Evolutionary conservation across 2,113 vertebrate genomes (phyloP).

Genomic region (Pseudorhombus dupliciocellatus): DNA sequence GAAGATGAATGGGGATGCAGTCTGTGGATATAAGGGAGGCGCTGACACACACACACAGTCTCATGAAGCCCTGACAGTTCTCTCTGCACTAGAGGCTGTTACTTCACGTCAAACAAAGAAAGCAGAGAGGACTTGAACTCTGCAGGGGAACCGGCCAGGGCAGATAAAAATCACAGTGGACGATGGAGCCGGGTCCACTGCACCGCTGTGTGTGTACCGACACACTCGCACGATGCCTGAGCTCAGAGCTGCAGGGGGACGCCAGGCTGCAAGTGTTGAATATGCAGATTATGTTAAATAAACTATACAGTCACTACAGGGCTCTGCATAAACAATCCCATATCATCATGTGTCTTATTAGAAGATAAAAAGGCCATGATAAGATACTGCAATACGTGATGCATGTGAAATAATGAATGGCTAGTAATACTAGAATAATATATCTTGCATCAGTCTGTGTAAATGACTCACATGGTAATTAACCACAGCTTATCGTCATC

Average conservation of each 20-base stretch:
- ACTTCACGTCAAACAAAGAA: conserved; percentile 57
- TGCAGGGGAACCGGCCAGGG: conserved; percentile 33
- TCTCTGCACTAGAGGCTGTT: conserved; percentile 22
- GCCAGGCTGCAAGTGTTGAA: too few relatives aligned
- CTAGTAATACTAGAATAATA: not conserved
- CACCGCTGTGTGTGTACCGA: conserved; percentile 3
- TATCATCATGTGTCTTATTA: too few relatives aligned
- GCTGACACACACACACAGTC: conserved; percentile 39
- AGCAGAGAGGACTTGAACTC: conserved; percentile 41
- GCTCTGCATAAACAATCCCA: too few relatives aligned
- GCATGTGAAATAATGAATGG: too few relatives aligned
- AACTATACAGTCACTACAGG: not conserved
- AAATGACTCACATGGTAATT: not conserved
- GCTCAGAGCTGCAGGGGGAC: not conserved
- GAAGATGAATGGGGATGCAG: conserved; percentile 43
- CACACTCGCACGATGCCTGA: conserved; percentile 19
- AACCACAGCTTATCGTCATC: too few relatives aligned
- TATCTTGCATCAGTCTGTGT: not conserved
- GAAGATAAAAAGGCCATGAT: not conserved
- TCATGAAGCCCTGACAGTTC: conserved; percentile 39
- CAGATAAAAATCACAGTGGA: conserved; percentile 41
- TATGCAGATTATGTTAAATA: not conserved
- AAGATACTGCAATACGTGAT: not conserved
- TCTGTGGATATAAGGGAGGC: conserved; percentile 43
- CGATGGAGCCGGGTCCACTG: conserved; percentile 27